These are phyloP conservation scores for Pseudococcus viburni DNA, from an alignment of 2,888 invertebrate genomes.

Conservation along the genomic window DNA sequence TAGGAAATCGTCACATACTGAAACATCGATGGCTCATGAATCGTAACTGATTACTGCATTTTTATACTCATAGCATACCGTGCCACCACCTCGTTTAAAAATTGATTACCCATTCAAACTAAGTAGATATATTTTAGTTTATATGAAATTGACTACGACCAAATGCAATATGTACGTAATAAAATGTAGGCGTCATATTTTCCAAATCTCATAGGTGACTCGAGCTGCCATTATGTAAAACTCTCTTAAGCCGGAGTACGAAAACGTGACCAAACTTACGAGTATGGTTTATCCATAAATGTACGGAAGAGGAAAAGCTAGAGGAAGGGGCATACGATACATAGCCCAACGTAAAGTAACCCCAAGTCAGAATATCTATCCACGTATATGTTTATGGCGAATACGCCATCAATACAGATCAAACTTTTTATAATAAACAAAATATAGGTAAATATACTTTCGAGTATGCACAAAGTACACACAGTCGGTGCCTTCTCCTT, in stretches of 20 bases:
- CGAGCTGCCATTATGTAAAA: background rate
- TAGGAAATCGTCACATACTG: background rate
- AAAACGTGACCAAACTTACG: constrained; percentile 36
- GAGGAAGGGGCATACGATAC: too few relatives aligned
- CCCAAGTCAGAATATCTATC: too few relatives aligned
- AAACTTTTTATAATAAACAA: constrained; percentile 9
- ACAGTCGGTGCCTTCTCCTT: too few relatives aligned
- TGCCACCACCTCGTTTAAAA: background rate
- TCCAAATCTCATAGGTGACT: constrained; percentile 24
- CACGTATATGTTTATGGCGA: background rate
- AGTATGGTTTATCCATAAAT: background rate
- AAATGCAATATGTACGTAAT: constrained; percentile 39
- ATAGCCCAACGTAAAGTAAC: too few relatives aligned
- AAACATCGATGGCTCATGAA: background rate
- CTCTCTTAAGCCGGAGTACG: constrained; percentile 20
- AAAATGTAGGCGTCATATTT: constrained; percentile 40
- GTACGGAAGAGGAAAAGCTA: background rate
- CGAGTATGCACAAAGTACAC: too few relatives aligned
- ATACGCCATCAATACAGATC: constrained; percentile 11
- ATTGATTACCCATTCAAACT: background rate
- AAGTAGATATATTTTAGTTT: background rate
- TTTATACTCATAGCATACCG: background rate
- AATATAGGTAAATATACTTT: background rate
- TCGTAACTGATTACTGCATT: background rate
- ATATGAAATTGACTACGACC: background rate